Evolutionary conservation across 2,797 vertebrate species (phyloP).

Genomic region (Selene dorsalis): DNA sequence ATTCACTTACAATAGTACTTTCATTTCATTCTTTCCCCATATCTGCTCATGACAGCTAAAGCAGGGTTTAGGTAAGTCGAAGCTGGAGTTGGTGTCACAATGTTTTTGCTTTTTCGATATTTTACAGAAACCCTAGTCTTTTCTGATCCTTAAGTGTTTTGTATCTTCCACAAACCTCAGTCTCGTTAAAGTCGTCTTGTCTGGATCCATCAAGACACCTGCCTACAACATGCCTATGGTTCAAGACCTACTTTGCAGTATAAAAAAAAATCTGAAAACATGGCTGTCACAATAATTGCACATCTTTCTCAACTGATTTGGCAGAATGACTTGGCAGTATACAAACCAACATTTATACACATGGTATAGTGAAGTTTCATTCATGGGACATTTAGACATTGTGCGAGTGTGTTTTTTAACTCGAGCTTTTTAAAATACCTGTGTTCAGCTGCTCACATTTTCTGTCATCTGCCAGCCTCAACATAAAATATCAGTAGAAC

Average conservation of each 20-base stretch:
- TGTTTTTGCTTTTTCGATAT: not conserved
- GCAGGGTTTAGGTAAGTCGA: not conserved
- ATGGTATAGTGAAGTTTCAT: not conserved
- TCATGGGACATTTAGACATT: not conserved
- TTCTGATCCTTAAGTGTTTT: not conserved
- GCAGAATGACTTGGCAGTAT: not conserved
- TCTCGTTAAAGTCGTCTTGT: not conserved
- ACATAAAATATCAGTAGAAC: not conserved
- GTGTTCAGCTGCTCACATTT: not conserved
- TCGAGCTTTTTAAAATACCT: not conserved
- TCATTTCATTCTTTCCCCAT: not conserved
- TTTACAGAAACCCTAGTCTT: not conserved
- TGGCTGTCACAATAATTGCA: not conserved
- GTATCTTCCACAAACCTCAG: not conserved
- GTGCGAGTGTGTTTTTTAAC: not conserved
- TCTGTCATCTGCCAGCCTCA: not conserved
- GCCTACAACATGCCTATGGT: not conserved
- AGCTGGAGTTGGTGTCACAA: not conserved
- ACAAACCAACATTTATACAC: not conserved
- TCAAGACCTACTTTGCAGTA: not conserved
- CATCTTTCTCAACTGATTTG: not conserved
- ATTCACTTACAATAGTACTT: not conserved
- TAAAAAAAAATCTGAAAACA: not conserved
- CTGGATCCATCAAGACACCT: not conserved
- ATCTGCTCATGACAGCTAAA: not conserved